A percentile compares a stretch with the other conserved stretches of the same genome.
Evolutionary conservation across 2,797 vertebrate species (phyloP).

Genomic region (Urocyon cinereoargenteus): DNA sequence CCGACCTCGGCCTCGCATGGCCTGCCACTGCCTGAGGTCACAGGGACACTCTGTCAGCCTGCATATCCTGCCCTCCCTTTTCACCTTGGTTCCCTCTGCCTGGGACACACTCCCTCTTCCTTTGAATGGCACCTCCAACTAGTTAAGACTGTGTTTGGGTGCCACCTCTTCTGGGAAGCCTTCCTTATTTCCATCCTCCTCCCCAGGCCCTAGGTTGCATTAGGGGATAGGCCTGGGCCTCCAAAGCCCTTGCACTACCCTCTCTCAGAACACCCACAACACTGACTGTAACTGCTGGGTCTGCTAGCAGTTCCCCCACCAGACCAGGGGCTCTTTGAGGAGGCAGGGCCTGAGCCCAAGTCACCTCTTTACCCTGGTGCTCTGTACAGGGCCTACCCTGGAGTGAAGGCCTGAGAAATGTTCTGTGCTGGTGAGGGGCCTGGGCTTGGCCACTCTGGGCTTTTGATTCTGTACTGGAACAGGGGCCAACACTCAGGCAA

Average conservation of each 20-base stretch:
- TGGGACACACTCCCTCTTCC: not conserved
- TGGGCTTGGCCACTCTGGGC: not conserved
- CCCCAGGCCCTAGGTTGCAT: not conserved
- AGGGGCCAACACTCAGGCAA: not conserved
- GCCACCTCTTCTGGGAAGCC: not conserved
- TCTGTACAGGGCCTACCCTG: not conserved
- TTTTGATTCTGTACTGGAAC: not conserved
- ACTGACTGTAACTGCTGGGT: not conserved
- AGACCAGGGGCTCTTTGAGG: not conserved
- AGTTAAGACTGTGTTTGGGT: not conserved
- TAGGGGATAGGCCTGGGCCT: not conserved
- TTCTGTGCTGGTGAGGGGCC: not conserved
- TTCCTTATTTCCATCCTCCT: not conserved
- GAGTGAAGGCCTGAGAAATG: not conserved
- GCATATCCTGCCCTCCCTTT: no score
- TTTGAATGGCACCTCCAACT: not conserved
- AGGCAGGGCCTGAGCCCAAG: not conserved
- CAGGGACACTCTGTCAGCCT: not conserved
- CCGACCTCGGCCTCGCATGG: rapidly evolving
- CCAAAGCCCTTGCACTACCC: not conserved
- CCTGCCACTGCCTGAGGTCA: not conserved
- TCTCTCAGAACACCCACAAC: not conserved
- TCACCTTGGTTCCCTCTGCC: not conserved
- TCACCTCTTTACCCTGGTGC: rapidly evolving
- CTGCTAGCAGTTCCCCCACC: no score